These are phyloP conservation scores for Cordilura impudica DNA, from an alignment of 2,888 invertebrate genomes.

Conservation along the genomic window DNA sequence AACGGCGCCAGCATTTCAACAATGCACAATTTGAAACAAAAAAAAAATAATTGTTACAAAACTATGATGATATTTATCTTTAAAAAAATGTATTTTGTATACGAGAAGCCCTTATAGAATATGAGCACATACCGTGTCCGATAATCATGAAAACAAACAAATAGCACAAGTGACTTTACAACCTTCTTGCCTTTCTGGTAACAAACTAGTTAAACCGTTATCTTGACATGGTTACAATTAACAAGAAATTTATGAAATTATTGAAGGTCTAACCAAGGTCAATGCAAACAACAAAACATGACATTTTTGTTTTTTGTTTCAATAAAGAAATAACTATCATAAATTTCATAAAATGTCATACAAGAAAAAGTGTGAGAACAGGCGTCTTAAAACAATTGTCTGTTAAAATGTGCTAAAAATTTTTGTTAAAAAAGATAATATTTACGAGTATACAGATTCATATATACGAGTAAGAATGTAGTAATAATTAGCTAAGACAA, in stretches of 20 bases:
- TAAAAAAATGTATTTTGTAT: neutral
- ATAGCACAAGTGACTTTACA: slow-evolving; percentile 39
- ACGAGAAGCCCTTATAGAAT: neutral
- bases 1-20: neutral
- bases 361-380: slow-evolving; percentile 58
- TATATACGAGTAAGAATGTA: too few species aligned
- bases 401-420: slow-evolving; percentile 19
- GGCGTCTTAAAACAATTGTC: slow-evolving; percentile 52
- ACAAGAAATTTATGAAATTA: slow-evolving; percentile 60
- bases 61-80: neutral
- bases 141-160: slow-evolving; percentile 13
- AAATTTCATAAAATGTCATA: slow-evolving; percentile 76
- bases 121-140: slow-evolving; percentile 52
- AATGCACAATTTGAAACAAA: neutral
- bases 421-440: neutral
- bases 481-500: too few species aligned
- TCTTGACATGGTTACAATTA: slow-evolving; percentile 42
- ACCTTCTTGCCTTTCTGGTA: neutral
- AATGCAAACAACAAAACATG: neutral
- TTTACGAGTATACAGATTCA: too few species aligned
- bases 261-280: slow-evolving; percentile 20
- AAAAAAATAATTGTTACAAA: neutral
- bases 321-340: slow-evolving; percentile 66
- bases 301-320: neutral
- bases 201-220: slow-evolving; percentile 40